phyloP scores from a whole-genome alignment of 2,113 vertebrate species.

The Eulemur macaco region DNA sequence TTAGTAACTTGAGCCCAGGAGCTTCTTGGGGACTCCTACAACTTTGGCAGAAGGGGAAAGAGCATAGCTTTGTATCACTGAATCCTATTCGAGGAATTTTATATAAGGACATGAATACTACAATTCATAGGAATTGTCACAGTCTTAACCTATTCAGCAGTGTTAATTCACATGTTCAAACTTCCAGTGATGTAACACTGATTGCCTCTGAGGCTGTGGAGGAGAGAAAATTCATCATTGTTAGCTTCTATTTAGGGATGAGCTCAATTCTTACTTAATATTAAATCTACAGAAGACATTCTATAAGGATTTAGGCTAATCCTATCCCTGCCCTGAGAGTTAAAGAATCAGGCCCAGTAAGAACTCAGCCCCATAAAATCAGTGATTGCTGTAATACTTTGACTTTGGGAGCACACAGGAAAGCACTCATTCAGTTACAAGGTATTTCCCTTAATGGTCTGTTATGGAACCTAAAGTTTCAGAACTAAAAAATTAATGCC shows the following conservation, averaged over 20 bases:
- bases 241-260: not conserved
- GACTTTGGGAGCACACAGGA: not conserved
- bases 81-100: conserved; percentile 37
- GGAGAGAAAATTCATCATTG: not conserved
- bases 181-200: not conserved
- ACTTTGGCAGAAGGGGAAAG: not conserved
- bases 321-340: not conserved
- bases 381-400: not conserved
- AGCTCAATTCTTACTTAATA: conserved; percentile 51
- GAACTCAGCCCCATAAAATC: not conserved
- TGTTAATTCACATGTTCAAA: conserved; percentile 22
- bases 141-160: not conserved
- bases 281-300: conserved; percentile 22
- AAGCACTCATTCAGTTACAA: not conserved
- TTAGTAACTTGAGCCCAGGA: conserved; percentile 6
- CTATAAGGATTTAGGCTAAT: not conserved
- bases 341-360: not conserved
- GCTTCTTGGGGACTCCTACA: not conserved
- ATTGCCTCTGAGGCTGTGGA: not conserved
- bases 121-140: not conserved
- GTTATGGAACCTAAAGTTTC: not conserved
- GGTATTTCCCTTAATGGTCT: not conserved
- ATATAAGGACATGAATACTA: not conserved
- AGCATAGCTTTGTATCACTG: not conserved
- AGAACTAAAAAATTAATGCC: conserved; percentile 17